These are phyloP conservation scores for Neostethus bicornis DNA, from an alignment of 2,797 vertebrate genomes.

Conservation along the genomic window DNA sequence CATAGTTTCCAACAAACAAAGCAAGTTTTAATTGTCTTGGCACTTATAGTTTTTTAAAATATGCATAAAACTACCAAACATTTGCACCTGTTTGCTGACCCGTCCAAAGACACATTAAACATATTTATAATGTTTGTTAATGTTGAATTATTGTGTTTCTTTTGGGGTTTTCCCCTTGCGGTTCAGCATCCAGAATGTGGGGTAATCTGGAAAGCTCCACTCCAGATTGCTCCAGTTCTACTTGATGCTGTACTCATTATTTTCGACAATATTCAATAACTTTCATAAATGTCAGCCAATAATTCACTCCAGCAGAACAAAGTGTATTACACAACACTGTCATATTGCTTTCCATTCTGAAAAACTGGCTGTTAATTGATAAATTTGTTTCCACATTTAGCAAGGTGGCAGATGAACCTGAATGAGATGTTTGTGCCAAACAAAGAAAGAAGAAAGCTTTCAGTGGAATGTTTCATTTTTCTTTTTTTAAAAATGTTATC, in stretches of 20 bases:
- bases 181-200: neutral
- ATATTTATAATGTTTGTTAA: neutral
- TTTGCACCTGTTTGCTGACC: neutral
- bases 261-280: slow-evolving; percentile 3
- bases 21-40: no score
- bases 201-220: neutral
- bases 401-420: slow-evolving; percentile 3
- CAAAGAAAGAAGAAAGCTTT: slow-evolving; percentile 13
- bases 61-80: no score
- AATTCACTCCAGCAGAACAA: neutral
- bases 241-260: neutral
- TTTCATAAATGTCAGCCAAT: neutral
- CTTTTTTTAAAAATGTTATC: slow-evolving; percentile 43
- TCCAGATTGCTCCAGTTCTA: neutral
- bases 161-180: neutral
- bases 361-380: slow-evolving; percentile 10
- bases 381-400: slow-evolving; percentile 15
- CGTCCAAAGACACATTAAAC: neutral
- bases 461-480: slow-evolving; percentile 26
- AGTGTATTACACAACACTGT: neutral
- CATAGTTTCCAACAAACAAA: no score
- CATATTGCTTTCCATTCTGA: neutral
- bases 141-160: neutral
- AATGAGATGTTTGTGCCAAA: slow-evolving; percentile 24
- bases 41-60: neutral